A percentile compares a stretch with the other conserved stretches of the same genome.
Evolutionary conservation across 2,797 vertebrate genomes (phyloP).

Genomic region (Telmatherina bonti): DNA sequence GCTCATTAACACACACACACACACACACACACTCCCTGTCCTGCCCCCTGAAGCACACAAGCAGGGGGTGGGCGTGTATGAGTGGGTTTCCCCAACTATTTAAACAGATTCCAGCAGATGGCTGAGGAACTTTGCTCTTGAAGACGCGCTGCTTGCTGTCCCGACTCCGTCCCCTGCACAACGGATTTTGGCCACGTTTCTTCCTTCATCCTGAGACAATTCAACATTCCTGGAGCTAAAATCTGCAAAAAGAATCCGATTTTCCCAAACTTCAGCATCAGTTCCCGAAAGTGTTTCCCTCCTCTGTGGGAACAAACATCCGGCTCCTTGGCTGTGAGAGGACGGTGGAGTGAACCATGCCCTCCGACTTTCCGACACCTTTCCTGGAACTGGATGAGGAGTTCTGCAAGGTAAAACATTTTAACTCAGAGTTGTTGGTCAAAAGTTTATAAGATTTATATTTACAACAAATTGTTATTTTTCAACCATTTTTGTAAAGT

Average conservation of each 20-base stretch:
- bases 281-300: neutral
- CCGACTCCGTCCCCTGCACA: constrained; percentile 17
- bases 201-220: neutral
- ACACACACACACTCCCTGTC: constrained; percentile 19
- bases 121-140: constrained; percentile 67
- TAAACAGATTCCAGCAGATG: constrained; percentile 84
- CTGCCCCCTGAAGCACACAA: constrained; percentile 50
- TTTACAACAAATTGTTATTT: neutral
- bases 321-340: constrained; percentile 8
- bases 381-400: constrained; percentile 85
- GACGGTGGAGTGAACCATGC: constrained; percentile 75
- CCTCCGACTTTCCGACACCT: constrained; percentile 82
- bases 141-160: constrained; percentile 18
- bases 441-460: neutral
- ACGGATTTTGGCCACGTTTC: neutral
- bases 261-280: neutral
- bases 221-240: neutral
- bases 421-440: neutral
- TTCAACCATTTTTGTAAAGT: neutral
- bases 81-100: constrained; percentile 76
- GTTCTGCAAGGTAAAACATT: constrained; percentile 81
- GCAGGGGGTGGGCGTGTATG: constrained; percentile 38
- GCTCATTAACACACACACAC: constrained; percentile 48
- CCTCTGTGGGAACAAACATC: neutral
- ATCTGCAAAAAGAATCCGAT: neutral